Evolutionary conservation across 1,140 invertebrate species (phyloP).

Genomic region (Phocides pigmalion): DNA sequence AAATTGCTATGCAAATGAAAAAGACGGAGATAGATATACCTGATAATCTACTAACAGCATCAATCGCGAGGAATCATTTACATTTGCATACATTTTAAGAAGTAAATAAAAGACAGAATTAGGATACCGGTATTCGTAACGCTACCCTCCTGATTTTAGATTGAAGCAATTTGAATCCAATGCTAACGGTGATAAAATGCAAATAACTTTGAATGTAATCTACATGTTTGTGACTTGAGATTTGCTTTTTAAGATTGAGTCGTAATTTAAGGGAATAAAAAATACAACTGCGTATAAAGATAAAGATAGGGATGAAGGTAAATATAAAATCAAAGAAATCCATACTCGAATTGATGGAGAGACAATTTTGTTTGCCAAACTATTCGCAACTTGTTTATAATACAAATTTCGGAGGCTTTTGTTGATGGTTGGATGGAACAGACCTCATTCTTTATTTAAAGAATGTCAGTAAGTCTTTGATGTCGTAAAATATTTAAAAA

Average conservation of each 20-base stretch:
- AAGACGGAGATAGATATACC: constrained; percentile 42
- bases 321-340: constrained; percentile 22
- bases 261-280: constrained; percentile 30
- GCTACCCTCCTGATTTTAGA: constrained; percentile 20
- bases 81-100: constrained; percentile 64
- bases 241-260: constrained; percentile 32
- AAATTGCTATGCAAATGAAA: constrained; percentile 37
- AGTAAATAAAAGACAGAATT: constrained; percentile 70
- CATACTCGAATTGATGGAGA: constrained; percentile 9
- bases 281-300: constrained; percentile 23
- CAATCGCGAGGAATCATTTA: constrained; percentile 56
- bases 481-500: too few relatives aligned
- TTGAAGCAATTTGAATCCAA: constrained; percentile 42
- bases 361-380: constrained; percentile 33
- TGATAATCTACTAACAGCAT: constrained; percentile 57
- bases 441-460: too few relatives aligned
- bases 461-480: too few relatives aligned
- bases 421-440: too few relatives aligned
- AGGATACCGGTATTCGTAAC: constrained; percentile 33
- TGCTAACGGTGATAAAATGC: constrained; percentile 41
- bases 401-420: neutral
- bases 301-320: neutral
- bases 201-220: constrained; percentile 36
- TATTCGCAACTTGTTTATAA: constrained; percentile 21
- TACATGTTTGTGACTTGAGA: constrained; percentile 21